Conservation (phyloP, 2,797 vertebrate genomes). For the Apogon hyalosoma region DNA sequence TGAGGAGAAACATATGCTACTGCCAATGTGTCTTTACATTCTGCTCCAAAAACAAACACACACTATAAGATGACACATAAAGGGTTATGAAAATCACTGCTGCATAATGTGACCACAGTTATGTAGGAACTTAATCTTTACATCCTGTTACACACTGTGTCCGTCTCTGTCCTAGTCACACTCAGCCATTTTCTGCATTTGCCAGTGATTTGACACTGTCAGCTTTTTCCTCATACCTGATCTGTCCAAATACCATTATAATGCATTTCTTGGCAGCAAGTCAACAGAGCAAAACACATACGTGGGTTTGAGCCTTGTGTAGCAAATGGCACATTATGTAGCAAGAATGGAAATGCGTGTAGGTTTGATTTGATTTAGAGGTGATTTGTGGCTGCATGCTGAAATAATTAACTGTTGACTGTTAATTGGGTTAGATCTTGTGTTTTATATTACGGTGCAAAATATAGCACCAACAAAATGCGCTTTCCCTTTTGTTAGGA, state of each 20-base stretch:
- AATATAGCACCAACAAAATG: not conserved
- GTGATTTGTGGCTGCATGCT: not conserved
- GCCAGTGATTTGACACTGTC: slow-evolving; percentile 12
- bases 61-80: not conserved
- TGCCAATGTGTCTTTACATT: slow-evolving; percentile 5
- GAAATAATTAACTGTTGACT: not conserved
- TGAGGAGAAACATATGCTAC: not conserved
- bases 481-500: not conserved
- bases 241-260: slow-evolving; percentile 17
- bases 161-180: slow-evolving; percentile 31
- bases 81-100: slow-evolving; percentile 23
- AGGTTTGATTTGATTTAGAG: not conserved
- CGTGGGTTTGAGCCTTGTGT: not conserved
- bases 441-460: not conserved
- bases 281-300: not conserved
- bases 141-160: slow-evolving; percentile 60
- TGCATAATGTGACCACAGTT: slow-evolving; percentile 6
- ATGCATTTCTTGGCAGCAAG: slow-evolving; percentile 11
- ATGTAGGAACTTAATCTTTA: slow-evolving; percentile 51
- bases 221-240: slow-evolving; percentile 58
- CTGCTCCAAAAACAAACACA: not conserved
- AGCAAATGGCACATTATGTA: not conserved
- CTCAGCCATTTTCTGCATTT: slow-evolving; percentile 11
- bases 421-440: not conserved
- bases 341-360: not conserved